Conservation (phyloP, 2,797 vertebrate species). For the Eulemur rubriventer region DNA sequence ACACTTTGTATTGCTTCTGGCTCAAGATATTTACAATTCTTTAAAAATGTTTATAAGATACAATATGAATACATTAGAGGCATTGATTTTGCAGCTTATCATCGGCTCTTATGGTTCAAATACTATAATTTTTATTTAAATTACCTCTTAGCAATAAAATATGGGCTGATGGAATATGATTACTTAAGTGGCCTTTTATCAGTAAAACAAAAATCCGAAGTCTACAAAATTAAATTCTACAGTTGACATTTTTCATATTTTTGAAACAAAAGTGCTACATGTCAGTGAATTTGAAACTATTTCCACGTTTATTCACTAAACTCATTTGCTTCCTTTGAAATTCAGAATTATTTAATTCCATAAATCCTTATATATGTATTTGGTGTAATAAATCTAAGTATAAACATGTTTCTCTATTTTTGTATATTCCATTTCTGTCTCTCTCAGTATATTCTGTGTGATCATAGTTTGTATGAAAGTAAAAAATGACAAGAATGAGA, state of each 20-base stretch:
- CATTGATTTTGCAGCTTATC: neutral
- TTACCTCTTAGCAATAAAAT: conserved; percentile 27
- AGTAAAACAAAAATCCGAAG: conserved; percentile 9
- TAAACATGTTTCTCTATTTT: neutral
- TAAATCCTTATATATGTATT: neutral
- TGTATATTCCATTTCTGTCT: neutral
- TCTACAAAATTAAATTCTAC: neutral
- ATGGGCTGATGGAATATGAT: neutral
- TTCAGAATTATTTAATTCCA: neutral
- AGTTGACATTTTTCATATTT: conserved; percentile 5
- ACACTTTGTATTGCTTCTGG: neutral
- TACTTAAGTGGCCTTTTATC: conserved; percentile 49
- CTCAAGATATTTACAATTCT: neutral
- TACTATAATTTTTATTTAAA: conserved; percentile 41
- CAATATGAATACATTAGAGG: neutral
- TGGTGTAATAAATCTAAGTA: neutral
- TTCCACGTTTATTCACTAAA: rapidly evolving
- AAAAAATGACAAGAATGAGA: neutral
- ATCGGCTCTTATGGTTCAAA: neutral
- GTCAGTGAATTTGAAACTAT: neutral
- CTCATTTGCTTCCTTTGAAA: neutral
- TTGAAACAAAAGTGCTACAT: conserved; percentile 24
- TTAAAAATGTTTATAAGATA: neutral
- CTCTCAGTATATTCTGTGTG: neutral
- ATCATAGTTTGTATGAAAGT: neutral